phyloP scores from a whole-genome alignment of 2,888 invertebrate species.

The Notodonta dromedarius region DNA sequence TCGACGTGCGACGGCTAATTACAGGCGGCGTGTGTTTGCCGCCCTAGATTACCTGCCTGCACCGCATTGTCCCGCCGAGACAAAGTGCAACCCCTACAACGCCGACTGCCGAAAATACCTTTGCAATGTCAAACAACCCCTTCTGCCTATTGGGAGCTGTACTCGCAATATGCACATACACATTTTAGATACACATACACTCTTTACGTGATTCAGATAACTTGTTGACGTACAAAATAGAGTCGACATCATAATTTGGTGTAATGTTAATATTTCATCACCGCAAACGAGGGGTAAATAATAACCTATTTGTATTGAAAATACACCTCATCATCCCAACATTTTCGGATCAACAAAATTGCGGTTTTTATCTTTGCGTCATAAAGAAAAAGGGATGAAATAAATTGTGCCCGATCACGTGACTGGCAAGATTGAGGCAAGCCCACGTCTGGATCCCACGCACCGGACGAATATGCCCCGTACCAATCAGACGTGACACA shows the following conservation, averaged over 20 bases:
- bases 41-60: slow-evolving; percentile 54
- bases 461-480: neutral
- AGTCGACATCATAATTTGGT: too few relatives aligned
- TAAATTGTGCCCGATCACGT: slow-evolving; percentile 17
- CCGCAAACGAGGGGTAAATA: too few relatives aligned
- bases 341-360: neutral
- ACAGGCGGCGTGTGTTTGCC: slow-evolving; percentile 56
- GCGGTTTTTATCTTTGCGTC: neutral
- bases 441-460: neutral
- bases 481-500: neutral
- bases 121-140: slow-evolving; percentile 17
- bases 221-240: too few relatives aligned
- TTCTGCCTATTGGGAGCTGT: neutral
- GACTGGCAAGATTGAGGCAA: slow-evolving; percentile 8
- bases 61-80: slow-evolving; percentile 40
- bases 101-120: slow-evolving; percentile 24
- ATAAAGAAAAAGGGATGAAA: slow-evolving; percentile 6
- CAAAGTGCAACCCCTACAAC: slow-evolving; percentile 40
- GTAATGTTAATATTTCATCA: too few relatives aligned
- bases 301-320: too few relatives aligned
- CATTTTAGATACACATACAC: too few relatives aligned
- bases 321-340: too few relatives aligned
- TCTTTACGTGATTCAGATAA: too few relatives aligned
- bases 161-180: too few relatives aligned
- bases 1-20: slow-evolving; percentile 59